Evolutionary conservation across 2,888 invertebrate species (phyloP).

Genomic region (Thyatira batis): DNA sequence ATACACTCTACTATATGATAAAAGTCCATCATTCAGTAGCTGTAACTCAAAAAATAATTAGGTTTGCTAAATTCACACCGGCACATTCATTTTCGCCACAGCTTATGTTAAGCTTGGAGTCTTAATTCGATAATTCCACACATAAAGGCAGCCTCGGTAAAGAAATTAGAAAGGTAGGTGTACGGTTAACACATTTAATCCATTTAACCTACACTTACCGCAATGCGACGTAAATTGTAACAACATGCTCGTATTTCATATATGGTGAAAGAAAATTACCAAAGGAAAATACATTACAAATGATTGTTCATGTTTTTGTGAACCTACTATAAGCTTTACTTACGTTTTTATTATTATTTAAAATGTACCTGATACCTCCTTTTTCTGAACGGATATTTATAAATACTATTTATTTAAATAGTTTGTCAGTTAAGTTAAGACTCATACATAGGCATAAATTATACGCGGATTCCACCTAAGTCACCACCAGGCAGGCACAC

Average conservation of each 20-base stretch:
- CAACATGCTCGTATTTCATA: not conserved
- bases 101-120: not conserved
- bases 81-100: not conserved
- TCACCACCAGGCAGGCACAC: constrained; percentile 21
- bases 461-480: constrained; percentile 17
- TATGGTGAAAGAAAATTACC: not conserved
- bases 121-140: not conserved
- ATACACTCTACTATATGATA: no score
- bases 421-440: not conserved
- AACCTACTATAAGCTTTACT: no score
- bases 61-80: not conserved
- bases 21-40: no score
- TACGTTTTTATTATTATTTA: no score
- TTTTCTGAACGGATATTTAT: no score
- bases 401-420: no score
- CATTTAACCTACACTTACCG: constrained; percentile 3
- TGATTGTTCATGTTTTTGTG: not conserved
- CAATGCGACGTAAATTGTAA: constrained; percentile 5
- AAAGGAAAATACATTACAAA: not conserved
- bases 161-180: constrained; percentile 2
- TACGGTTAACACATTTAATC: constrained; percentile 3
- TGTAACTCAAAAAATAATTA: not conserved
- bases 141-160: not conserved
- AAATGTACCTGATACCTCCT: no score
- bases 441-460: constrained; percentile 1